A percentile compares a stretch with the other conserved stretches of the same genome.
Conservation (phyloP, 1,140 invertebrate genomes). For the Drosophila funebris region DNA sequence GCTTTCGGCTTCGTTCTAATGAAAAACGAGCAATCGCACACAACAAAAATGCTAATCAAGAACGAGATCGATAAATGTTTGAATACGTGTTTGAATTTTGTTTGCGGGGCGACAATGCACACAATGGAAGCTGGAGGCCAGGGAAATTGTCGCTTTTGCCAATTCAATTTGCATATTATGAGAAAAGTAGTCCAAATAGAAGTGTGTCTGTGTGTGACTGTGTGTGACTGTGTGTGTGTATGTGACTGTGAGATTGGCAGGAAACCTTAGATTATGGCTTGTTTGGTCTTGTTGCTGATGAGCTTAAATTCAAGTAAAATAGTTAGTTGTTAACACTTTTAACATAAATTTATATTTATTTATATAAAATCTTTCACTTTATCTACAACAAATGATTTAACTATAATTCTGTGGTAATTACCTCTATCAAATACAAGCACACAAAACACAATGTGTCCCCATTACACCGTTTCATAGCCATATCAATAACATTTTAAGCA, state of each 20-base stretch:
- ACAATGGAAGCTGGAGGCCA: slow-evolving; percentile 34
- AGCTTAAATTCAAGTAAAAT: background rate
- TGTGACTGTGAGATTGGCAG: slow-evolving; percentile 1
- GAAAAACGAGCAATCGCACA: slow-evolving; percentile 44
- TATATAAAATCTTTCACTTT: background rate
- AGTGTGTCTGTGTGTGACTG: background rate
- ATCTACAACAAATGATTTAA: background rate
- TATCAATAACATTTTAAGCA: slow-evolving; percentile 51
- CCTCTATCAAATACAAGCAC: background rate
- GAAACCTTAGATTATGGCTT: slow-evolving; percentile 1
- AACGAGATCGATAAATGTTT: slow-evolving; percentile 72
- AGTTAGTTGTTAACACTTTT: background rate
- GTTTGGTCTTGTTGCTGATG: slow-evolving; percentile 1
- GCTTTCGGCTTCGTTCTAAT: slow-evolving; percentile 52
- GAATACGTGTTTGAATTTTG: slow-evolving; percentile 65
- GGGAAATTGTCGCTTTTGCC: slow-evolving; percentile 64
- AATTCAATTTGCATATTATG: slow-evolving; percentile 74
- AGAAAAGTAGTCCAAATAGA: slow-evolving; percentile 32
- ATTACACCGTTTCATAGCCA: slow-evolving; percentile 7
- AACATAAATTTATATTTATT: background rate
- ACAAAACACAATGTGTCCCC: background rate
- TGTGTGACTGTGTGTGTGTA: background rate
- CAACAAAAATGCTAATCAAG: slow-evolving; percentile 74
- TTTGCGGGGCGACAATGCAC: slow-evolving; percentile 42
- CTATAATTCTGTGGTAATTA: slow-evolving; percentile 9